phyloP scores from a whole-genome alignment of 2,888 invertebrate genomes.

The Plebejus anna region DNA sequence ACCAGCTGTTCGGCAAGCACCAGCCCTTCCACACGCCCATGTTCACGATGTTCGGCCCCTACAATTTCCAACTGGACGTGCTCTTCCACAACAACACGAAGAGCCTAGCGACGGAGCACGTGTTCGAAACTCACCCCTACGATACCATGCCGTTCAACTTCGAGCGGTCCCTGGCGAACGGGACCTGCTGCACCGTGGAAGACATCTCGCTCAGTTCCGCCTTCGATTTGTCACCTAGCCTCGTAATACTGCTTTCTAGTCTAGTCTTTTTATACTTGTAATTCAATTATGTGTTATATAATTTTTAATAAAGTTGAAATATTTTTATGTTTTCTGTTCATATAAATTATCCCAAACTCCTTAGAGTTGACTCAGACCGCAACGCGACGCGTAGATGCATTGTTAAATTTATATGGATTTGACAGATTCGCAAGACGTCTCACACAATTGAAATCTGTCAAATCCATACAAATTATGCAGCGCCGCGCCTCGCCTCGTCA shows the following conservation, averaged over 20 bases:
- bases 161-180: constrained; percentile 53
- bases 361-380: too few relatives aligned
- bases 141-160: constrained; percentile 61
- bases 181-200: constrained; percentile 45
- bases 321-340: not conserved
- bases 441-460: too few relatives aligned
- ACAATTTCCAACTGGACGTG: constrained; percentile 81
- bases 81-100: constrained; percentile 83
- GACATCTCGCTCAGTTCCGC: constrained; percentile 50
- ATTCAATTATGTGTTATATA: constrained; percentile 19
- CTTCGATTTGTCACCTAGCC: constrained; percentile 45
- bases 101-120: constrained; percentile 50
- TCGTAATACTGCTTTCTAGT: constrained; percentile 46
- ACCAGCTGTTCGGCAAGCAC: constrained; percentile 84
- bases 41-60: constrained; percentile 85
- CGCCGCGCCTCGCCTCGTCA: too few relatives aligned
- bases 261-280: constrained; percentile 50
- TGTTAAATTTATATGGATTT: too few relatives aligned
- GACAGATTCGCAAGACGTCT: too few relatives aligned
- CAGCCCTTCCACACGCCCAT: constrained; percentile 77
- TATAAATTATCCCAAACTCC: not conserved
- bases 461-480: too few relatives aligned
- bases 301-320: constrained; percentile 14
- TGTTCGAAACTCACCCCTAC: constrained; percentile 58
- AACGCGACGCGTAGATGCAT: too few relatives aligned